A percentile compares a stretch with the other conserved stretches of the same genome.
phyloP scores from a whole-genome alignment of 2,113 vertebrate species.

The Phyllostomus hastatus region DNA sequence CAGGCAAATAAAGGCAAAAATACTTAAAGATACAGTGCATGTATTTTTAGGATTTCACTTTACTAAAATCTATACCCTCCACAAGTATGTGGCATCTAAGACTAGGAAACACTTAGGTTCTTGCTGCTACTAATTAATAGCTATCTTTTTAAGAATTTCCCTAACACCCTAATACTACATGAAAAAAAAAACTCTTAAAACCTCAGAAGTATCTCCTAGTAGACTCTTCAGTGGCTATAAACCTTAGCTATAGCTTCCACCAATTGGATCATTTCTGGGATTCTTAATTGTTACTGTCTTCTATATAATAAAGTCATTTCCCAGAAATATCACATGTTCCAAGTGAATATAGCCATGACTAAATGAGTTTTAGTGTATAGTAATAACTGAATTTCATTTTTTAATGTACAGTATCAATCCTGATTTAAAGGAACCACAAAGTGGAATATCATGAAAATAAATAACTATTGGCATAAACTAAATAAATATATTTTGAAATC shows the following conservation, averaged over 20 bases:
- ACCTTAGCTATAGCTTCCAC: background rate
- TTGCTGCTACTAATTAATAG: background rate
- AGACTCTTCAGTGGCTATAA: background rate
- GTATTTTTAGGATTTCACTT: background rate
- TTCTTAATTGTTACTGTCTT: background rate
- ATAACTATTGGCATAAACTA: slow-evolving; percentile 1
- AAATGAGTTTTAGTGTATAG: background rate
- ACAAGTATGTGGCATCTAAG: background rate
- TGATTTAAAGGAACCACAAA: background rate
- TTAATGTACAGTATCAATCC: background rate
- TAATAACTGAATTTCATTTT: background rate
- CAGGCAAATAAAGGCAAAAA: background rate
- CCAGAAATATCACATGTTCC: background rate
- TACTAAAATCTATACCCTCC: background rate
- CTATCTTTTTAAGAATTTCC: background rate
- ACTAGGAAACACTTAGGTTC: background rate
- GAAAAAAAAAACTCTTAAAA: background rate
- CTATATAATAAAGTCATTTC: background rate
- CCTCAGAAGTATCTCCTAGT: background rate
- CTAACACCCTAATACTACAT: background rate
- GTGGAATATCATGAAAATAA: background rate
- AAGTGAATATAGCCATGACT: background rate
- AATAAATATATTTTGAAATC: slow-evolving; percentile 18
- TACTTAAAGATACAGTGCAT: background rate
- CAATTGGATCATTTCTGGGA: background rate